Base-by-base conservation (phyloP, 2,113 vertebrate species). In the Tragelaphus strepsiceros region DNA sequence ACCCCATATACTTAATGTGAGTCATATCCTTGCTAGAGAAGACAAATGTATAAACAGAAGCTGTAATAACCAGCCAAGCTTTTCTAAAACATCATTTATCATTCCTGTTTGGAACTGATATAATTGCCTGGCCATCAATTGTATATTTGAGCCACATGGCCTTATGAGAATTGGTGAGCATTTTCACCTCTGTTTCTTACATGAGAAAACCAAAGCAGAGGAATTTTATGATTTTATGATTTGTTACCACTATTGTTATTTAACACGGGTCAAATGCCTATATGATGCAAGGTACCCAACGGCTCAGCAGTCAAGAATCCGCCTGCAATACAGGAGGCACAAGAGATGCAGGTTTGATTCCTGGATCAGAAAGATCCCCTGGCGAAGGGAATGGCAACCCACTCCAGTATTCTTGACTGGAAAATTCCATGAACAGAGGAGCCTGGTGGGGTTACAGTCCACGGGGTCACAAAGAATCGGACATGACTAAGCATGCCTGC, bases 21-120 rank as follows among this genome's bases (percentile, higher is more conserved):
- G 53, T 96, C 90, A 97, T 95, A 93, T 81, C 94, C 94, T 94
- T 94, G 82, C 62, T 90, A 87, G 81, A 83, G 93, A 94, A 97
- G 91, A 96, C 89, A 88, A 90, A 96, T 96, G 59, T 96, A 91
- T 94, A 96, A 96, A 96, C 64, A 97, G 67, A 59, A 97, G 58
- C 89, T 91, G 61, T 78, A 96, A 86, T 93, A 91, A 93, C 62
- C 93, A 94, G 89, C 61, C 94, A 95, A 54, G 78, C 92, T 97
- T 92, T 98, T 85, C 93, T 91, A 97, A 94, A 80, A 85, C 71
- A 88, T 51, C 39, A 84, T 81, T 97, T 95, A 95, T 97, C 91
- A 95, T 95, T 92, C 59, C 56, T 80, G 35, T 94, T 88, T 96
- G 78, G 93, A 96, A 97, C 81, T 93, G 91, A 93, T 87, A 74